Conservation (phyloP, 2,797 vertebrate genomes). For the Aplochiton taeniatus region DNA sequence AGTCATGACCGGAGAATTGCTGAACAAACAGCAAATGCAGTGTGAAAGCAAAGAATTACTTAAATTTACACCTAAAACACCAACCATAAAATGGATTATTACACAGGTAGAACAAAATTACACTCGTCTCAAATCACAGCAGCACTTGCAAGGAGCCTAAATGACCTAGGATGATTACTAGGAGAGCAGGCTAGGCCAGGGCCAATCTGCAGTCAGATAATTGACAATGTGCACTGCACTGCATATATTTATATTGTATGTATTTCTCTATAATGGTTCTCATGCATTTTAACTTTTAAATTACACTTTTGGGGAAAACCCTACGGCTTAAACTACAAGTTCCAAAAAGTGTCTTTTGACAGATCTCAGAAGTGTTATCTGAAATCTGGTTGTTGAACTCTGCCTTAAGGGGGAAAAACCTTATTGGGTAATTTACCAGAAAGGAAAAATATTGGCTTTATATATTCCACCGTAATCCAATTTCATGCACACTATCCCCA, state of each 20-base stretch:
- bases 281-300: slow-evolving; percentile 57
- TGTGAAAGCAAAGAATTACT: slow-evolving; percentile 50
- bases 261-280: slow-evolving; percentile 63
- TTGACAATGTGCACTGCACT: slow-evolving; percentile 47
- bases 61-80: slow-evolving; percentile 62
- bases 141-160: slow-evolving; percentile 16
- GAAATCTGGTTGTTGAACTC: slow-evolving; percentile 53
- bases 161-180: slow-evolving; percentile 10
- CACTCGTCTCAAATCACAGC: slow-evolving; percentile 50
- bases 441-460: slow-evolving; percentile 56
- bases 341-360: slow-evolving; percentile 43
- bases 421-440: slow-evolving; percentile 50
- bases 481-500: slow-evolving; percentile 52
- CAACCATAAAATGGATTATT: slow-evolving; percentile 63
- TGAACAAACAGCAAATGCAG: slow-evolving; percentile 52
- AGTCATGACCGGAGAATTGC: slow-evolving; percentile 53
- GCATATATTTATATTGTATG: slow-evolving; percentile 55
- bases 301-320: slow-evolving; percentile 46
- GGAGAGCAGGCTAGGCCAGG: neutral
- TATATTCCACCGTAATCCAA: slow-evolving; percentile 54
- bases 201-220: slow-evolving; percentile 23
- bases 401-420: slow-evolving; percentile 20
- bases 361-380: slow-evolving; percentile 46
- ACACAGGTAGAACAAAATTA: slow-evolving; percentile 45
- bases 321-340: slow-evolving; percentile 23